Evolutionary conservation across 2,113 vertebrate genomes (phyloP), one percentile per base, ranked within the genome.

Genomic region (Chlorocebus sabaeus): DNA sequence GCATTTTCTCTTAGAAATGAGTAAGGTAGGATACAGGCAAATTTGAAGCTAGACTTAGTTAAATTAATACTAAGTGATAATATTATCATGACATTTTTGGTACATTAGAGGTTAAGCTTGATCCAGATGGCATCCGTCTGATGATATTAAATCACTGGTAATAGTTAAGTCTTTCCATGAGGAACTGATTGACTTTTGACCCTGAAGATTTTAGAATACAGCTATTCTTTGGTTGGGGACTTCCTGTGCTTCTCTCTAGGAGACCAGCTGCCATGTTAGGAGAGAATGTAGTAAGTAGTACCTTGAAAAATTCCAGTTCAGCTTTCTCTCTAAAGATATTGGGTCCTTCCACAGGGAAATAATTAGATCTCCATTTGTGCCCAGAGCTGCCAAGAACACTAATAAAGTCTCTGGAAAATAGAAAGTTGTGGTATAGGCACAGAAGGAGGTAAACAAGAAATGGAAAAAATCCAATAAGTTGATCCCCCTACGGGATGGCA

Each of bases 271-370:
- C 55, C 79, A 52, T 2, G 0, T 64, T 81, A 80, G 20, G 72
- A 89, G n/a, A 82, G 89, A 86, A 84, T 93, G 11, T 82, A 10
- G 22, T 80, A 45, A 10, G 22, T 80, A 45, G 87, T 82, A 95
- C 67, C 73, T 72, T 93, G 79, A 95, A 81, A 95, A 84, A 79
- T 93, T 95, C 80, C 59, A 83, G 68, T 82, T 93, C 40, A 89
- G 8, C 40, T 80, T 97, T 72, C 50, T 95, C 89, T 96, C 92
- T 64, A 95, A 92, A 45, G 89, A 89, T 87, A 72, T 92, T 96
- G 95, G 89, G 80, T 87, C n/a, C 17, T 96, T 97, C 95, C 80
- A 43, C 9, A 35, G 92, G 93, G 92, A 97, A 98, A 97, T 97
- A 45, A 95, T 90, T 97, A 96, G 93, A 23, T 89, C 48, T 59